A percentile compares a stretch with the other conserved stretches of the same genome.
Conservation (phyloP, 2,113 vertebrate species). For the Lanius ludovicianus region DNA sequence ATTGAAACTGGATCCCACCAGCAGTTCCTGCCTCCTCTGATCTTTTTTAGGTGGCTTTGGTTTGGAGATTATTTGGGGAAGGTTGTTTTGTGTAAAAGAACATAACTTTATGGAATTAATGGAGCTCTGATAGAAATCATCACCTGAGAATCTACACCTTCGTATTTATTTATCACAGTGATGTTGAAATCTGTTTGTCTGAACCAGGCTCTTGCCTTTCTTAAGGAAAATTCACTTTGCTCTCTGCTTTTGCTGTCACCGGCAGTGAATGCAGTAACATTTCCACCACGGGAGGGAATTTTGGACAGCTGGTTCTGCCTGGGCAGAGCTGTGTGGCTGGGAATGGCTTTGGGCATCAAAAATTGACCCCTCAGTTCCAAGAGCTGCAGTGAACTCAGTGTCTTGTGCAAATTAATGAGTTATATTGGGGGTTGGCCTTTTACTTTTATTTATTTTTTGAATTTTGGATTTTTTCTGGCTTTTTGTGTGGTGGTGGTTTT, state of each 20-base stretch:
- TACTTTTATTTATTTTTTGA: too few species aligned
- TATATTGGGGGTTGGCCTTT: background rate
- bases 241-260: background rate
- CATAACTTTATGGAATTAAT: background rate
- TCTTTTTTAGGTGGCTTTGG: background rate
- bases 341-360: background rate
- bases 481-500: background rate
- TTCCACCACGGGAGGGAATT: background rate
- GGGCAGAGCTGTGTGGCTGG: background rate
- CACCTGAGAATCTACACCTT: background rate
- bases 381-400: background rate
- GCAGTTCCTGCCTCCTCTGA: background rate
- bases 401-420: background rate
- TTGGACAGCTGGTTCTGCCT: background rate
- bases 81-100: background rate
- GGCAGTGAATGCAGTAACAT: background rate
- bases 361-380: accelerated
- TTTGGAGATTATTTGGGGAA: background rate
- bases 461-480: background rate
- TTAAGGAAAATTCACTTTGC: background rate
- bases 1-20: background rate
- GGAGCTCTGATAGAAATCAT: background rate
- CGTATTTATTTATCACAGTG: background rate
- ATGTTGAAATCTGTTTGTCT: background rate
- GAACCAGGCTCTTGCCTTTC: background rate